phyloP scores from a whole-genome alignment of 2,888 invertebrate genomes.

The Drosophila melanosoma region DNA sequence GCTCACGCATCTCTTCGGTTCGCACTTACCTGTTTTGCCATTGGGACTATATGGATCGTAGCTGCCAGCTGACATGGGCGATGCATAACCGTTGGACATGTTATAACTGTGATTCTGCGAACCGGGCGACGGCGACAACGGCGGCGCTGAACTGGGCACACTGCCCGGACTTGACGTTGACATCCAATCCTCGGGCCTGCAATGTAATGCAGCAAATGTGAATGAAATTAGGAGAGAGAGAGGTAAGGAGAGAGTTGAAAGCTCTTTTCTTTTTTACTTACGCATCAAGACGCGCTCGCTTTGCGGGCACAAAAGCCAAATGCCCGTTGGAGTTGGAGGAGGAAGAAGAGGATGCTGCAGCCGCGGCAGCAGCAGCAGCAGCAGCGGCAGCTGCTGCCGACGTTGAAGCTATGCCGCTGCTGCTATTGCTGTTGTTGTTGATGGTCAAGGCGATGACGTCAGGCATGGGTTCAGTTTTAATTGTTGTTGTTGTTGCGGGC shows the following conservation, averaged over 20 bases:
- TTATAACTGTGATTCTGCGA: constrained; percentile 86
- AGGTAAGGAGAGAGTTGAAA: neutral
- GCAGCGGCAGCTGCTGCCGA: constrained; percentile 55
- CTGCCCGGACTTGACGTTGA: constrained; percentile 87
- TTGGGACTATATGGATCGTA: constrained; percentile 96
- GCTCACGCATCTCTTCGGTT: neutral
- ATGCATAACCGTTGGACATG: constrained; percentile 91
- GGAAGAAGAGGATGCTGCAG: constrained; percentile 72
- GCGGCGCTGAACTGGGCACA: constrained; percentile 87
- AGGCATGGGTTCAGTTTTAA: constrained; percentile 84
- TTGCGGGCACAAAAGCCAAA: constrained; percentile 84
- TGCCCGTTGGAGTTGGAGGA: constrained; percentile 84
- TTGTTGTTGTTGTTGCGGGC: constrained; percentile 65
- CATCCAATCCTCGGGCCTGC: constrained; percentile 87
- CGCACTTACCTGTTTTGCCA: constrained; percentile 92
- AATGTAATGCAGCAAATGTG: neutral
- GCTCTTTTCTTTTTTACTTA: constrained; percentile 61
- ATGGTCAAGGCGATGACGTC: constrained; percentile 78
- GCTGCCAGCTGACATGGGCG: constrained; percentile 94
- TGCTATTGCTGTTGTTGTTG: constrained; percentile 34
- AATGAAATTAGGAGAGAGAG: neutral
- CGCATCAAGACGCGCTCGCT: constrained; percentile 86
- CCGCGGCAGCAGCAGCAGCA: constrained; percentile 62
- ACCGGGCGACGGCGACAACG: constrained; percentile 89
- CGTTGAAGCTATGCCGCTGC: constrained; percentile 45